Base-by-base conservation (phyloP, 1,140 invertebrate species). In the Cepaea nemoralis region DNA sequence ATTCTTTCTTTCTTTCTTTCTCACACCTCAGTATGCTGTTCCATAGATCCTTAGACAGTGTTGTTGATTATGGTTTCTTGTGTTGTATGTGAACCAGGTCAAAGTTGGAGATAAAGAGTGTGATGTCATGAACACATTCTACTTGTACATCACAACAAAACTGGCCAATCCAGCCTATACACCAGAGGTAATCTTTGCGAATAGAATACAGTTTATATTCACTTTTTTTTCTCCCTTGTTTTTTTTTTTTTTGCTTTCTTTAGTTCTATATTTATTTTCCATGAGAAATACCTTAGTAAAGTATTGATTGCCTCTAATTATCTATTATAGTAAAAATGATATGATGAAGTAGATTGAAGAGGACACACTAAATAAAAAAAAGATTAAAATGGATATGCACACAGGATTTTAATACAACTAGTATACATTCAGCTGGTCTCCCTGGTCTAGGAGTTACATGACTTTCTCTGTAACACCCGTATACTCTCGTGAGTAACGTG, bases 91-190 rank as follows among this genome's bases (percentile, higher is more conserved):
- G 50, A 31, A 55, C 35, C 63, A 90, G 88, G 88, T 97, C 5
- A 94, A 98, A 76, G 95, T 98, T 35, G 97, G 97, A 3, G 97
- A 98, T 89, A 98, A 98, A 89, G 97, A 98, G 92, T 97, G 96
- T 90, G 97, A 99, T 88, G 95, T 99, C 0, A 96, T 97, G 94
- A 96, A 96, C 40, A 85, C 85, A 0, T 99, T 99, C 88, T 96
- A 96, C 94, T 91, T 99, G 0, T 99, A 98, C 87, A 97, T 99
- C 73, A 98, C 97, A 2, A 98, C 97, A 5, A 98, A 98, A 90
- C 89, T 99, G 78, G 95, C 97, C 0, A 98, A 99, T 93, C 97
- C 97, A 0, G 94, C 96, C 0, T 98, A 98, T 89, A 97, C 96
- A 71, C 97, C 97, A 0, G 97, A 99, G 84, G 78, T 80, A 37